These are phyloP conservation scores for Brachymystax lenok DNA, from an alignment of 2,797 vertebrate genomes.

Conservation along the genomic window DNA sequence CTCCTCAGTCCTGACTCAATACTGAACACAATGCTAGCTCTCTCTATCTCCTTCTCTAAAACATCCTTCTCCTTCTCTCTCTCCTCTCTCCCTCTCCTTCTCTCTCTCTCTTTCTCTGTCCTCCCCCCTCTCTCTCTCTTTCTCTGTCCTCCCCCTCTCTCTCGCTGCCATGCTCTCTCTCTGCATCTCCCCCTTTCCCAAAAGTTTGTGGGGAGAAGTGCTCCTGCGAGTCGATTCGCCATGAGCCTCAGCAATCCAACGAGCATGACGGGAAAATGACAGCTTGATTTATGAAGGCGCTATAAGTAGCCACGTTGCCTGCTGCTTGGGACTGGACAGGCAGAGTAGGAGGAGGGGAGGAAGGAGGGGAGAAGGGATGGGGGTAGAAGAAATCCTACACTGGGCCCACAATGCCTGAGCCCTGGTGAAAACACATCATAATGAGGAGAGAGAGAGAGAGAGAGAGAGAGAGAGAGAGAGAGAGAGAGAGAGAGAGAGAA, in stretches of 20 bases:
- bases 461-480: too few relatives aligned
- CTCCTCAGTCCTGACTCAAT: too few relatives aligned
- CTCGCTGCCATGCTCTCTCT: constrained; percentile 19
- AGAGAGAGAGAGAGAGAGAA: too few relatives aligned
- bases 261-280: constrained; percentile 56
- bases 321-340: constrained; percentile 18
- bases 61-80: background rate
- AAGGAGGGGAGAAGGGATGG: background rate
- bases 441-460: too few relatives aligned
- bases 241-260: constrained; percentile 36
- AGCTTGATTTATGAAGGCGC: constrained; percentile 58
- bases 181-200: constrained; percentile 14
- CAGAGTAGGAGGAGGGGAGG: background rate
- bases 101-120: constrained; percentile 10
- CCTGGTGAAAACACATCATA: background rate
- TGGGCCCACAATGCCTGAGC: background rate
- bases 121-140: background rate
- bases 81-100: too few relatives aligned
- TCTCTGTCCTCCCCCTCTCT: constrained; percentile 14
- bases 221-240: constrained; percentile 21
- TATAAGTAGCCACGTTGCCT: constrained; percentile 48
- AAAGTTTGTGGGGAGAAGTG: constrained; percentile 13
- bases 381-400: background rate
- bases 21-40: too few relatives aligned
- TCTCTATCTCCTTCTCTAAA: too few relatives aligned